Evolutionary conservation across 2,888 invertebrate species (phyloP), one percentile per base, ranked within the genome.

Genomic region (Buathra laborator): DNA sequence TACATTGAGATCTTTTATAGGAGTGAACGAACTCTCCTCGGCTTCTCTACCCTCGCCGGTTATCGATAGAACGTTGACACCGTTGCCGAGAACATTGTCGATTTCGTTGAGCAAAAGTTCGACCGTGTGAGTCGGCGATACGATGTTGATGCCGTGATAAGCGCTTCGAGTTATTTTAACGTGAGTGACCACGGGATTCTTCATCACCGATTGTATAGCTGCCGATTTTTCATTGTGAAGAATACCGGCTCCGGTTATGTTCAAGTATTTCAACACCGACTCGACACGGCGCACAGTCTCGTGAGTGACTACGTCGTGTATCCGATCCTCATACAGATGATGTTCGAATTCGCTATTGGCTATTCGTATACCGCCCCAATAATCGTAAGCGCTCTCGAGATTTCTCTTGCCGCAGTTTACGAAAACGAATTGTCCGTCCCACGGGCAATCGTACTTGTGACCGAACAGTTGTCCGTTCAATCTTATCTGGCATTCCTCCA

Each of bases 331-430:
- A 91, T 97, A 98, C 2, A 97, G 94, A 86, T 97, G 96, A 93
- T 98, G 97, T 93, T 99, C 99, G 92, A 98, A 98, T 92, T 98
- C 97, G 3, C 97, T 96, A 92, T 97, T 96, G 0, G 98, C 97
- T 92, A 99, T 99, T 84, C 99, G 95, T 86, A 99, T 96, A 48
- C 99, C 99, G 59, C 99, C 99, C 99, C 99, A 99, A 91, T 98
- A 98, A 68, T 97, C 96, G 80, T 95, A 95, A 19, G 95, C 94
- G 12, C 95, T 94, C 4, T 96, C 94, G 5, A 97, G 94, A 91
- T 97, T 97, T 90, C 96, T 95, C 78, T 95, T 94, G 0, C 98
- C 98, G 92, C 99, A 99, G 89, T 98, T 97, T 16, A 99, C 96
- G 91, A 99, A 99, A 0, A 99, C 98, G 91, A 98, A 99, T 64